Percentiles rank a stretch among this genome's conserved stretches.
Conservation (phyloP, 2,113 vertebrate species). For the Meles meles region DNA sequence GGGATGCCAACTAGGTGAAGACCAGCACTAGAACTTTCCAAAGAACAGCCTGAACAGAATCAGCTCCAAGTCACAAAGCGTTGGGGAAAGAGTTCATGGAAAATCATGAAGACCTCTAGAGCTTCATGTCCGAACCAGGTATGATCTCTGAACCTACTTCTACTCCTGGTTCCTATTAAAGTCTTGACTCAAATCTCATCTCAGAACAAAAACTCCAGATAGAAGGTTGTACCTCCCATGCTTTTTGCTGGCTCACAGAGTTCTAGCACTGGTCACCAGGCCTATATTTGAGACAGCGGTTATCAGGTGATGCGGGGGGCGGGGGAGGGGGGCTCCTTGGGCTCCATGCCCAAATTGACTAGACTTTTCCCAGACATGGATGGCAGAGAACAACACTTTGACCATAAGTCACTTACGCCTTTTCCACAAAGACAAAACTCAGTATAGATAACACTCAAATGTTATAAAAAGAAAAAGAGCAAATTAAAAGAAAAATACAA, state of each 20-base stretch:
- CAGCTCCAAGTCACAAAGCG: neutral
- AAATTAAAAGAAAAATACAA: neutral
- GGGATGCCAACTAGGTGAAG: neutral
- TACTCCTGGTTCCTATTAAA: neutral
- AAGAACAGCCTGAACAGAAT: neutral
- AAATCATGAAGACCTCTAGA: neutral
- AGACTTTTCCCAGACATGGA: neutral
- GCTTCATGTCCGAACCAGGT: neutral
- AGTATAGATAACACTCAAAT: neutral
- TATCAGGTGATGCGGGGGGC: neutral
- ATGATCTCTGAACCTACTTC: neutral
- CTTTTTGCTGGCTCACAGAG: neutral
- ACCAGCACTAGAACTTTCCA: no score
- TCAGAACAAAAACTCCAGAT: neutral
- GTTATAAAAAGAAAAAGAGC: constrained; percentile 2
- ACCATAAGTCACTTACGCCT: neutral
- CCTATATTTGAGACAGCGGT: neutral
- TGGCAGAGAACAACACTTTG: neutral
- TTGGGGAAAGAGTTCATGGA: no score
- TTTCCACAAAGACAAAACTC: neutral
- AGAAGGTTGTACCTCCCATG: neutral
- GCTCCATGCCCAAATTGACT: neutral
- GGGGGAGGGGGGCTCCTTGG: no score
- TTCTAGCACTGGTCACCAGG: neutral
- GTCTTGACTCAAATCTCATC: neutral